phyloP scores from a whole-genome alignment of 35 echinoderm and acorn worm species.

The Eucidaris tribuloides region DNA sequence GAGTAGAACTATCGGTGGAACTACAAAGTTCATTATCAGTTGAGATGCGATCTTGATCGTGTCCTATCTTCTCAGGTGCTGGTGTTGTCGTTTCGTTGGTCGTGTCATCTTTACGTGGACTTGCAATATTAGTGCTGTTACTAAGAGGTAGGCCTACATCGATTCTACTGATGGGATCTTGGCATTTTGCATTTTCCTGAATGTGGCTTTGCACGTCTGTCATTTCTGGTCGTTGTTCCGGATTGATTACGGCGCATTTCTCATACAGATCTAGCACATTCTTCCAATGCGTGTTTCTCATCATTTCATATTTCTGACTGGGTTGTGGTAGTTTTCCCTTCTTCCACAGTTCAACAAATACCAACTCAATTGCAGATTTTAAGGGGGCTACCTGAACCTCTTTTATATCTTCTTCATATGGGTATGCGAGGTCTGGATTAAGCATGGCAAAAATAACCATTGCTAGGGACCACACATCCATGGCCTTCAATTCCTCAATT shows the following conservation, averaged over 20 bases:
- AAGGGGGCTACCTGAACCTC: not conserved
- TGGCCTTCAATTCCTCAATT: not conserved
- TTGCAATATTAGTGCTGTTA: no score
- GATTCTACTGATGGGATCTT: no score
- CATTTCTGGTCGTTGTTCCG: not conserved
- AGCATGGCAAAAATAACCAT: not conserved
- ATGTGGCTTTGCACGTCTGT: not conserved
- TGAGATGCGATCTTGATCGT: no score
- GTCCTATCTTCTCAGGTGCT: no score
- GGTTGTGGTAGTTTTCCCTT: not conserved
- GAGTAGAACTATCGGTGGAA: not conserved
- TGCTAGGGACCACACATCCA: not conserved
- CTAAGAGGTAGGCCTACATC: no score
- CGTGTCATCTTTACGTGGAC: no score
- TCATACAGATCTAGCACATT: not conserved
- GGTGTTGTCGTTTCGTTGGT: no score
- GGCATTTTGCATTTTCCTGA: no score
- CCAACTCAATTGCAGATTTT: not conserved
- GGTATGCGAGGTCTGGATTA: not conserved
- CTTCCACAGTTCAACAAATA: not conserved
- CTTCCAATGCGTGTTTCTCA: not conserved
- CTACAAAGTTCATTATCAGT: no score
- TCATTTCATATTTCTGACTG: not conserved
- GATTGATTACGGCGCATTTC: not conserved
- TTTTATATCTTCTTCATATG: not conserved